These are phyloP conservation scores for Hemicordylus capensis DNA, from an alignment of 2,113 vertebrate genomes.

Conservation along the genomic window DNA sequence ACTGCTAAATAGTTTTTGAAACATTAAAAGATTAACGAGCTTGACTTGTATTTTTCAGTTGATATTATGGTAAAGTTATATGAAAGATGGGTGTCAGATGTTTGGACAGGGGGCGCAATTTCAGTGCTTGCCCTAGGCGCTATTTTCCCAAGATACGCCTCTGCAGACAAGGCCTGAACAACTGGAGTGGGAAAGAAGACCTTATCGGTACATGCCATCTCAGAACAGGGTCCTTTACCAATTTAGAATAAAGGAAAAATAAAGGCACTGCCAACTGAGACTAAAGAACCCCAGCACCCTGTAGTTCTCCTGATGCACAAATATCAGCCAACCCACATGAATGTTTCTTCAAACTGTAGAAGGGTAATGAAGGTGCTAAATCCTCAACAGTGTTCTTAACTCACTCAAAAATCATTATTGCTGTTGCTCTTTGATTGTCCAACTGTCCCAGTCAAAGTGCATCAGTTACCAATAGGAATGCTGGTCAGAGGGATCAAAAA, in stretches of 20 bases:
- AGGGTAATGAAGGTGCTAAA: not conserved
- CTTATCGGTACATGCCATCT: not conserved
- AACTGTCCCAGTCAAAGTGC: not conserved
- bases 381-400: not conserved
- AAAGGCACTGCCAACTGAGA: not conserved
- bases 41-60: too few relatives aligned
- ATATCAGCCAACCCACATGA: not conserved
- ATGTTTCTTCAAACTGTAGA: not conserved
- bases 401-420: not conserved
- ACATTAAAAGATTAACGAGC: too few relatives aligned
- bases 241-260: not conserved
- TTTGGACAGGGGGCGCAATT: too few relatives aligned
- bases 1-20: too few relatives aligned
- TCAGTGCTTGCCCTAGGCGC: too few relatives aligned
- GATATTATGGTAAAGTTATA: too few relatives aligned
- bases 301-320: not conserved
- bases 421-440: too few relatives aligned
- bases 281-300: too few relatives aligned
- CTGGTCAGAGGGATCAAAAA: too few relatives aligned
- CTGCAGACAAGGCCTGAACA: not conserved
- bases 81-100: too few relatives aligned
- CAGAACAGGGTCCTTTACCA: not conserved
- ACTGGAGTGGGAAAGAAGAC: not conserved
- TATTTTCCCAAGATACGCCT: too few relatives aligned
- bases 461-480: not conserved